These are phyloP conservation scores for Heterodera carotae DNA, from an alignment of 1,140 invertebrate genomes.

Conservation along the genomic window DNA sequence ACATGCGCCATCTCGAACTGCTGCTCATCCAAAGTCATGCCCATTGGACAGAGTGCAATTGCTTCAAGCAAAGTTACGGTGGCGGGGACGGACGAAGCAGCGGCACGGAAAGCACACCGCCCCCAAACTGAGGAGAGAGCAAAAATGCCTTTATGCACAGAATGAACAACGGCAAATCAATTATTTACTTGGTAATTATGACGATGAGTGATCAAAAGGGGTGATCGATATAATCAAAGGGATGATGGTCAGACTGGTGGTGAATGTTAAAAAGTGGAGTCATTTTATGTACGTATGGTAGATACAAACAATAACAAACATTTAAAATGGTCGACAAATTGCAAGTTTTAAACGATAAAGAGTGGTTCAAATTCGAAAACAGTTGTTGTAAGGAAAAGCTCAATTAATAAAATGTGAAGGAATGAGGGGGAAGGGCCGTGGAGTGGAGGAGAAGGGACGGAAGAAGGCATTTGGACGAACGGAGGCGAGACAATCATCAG, in stretches of 20 bases:
- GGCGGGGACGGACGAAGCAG: slow-evolving; percentile 8
- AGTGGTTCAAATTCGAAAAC: neutral
- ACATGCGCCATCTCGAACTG: slow-evolving; percentile 67
- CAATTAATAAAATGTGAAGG: slow-evolving; percentile 8
- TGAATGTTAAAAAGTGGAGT: neutral
- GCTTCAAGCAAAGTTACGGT: slow-evolving; percentile 35
- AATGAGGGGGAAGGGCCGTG: neutral
- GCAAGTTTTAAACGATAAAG: neutral
- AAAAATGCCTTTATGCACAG: slow-evolving; percentile 4
- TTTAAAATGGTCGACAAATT: neutral
- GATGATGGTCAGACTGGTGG: neutral
- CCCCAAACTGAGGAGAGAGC: slow-evolving; percentile 5
- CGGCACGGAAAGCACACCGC: slow-evolving; percentile 16
- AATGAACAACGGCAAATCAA: neutral
- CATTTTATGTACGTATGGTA: neutral
- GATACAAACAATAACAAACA: slow-evolving; percentile 3
- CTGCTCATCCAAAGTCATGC: slow-evolving; percentile 70
- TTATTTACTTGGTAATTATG: neutral
- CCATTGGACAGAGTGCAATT: slow-evolving; percentile 63
- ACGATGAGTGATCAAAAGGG: neutral
- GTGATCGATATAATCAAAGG: neutral
- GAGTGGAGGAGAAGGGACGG: neutral
- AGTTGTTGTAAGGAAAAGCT: neutral
- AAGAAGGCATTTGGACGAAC: slow-evolving; percentile 24
- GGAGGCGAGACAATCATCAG: slow-evolving; percentile 5